Percentiles rank a stretch among this genome's conserved stretches.
phyloP scores from a whole-genome alignment of 2,113 vertebrate species.

The Atractosteus spatula region DNA sequence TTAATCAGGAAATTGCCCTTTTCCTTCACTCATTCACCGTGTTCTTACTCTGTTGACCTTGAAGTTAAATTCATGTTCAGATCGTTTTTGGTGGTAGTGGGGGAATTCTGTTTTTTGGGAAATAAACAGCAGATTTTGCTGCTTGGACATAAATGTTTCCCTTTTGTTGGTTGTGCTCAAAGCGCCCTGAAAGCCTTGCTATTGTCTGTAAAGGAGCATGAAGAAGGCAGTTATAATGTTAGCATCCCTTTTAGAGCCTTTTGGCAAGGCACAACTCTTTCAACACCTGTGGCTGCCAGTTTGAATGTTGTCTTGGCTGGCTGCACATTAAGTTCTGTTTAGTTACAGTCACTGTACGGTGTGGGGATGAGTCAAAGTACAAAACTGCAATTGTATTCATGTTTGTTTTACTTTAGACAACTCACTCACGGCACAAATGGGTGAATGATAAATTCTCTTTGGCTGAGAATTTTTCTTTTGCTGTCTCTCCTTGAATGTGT shows the following conservation, averaged over 20 bases:
- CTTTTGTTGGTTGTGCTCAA: too few species aligned
- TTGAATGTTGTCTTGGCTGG: constrained; percentile 17
- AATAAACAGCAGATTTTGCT: not conserved
- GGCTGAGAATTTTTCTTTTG: constrained; percentile 8
- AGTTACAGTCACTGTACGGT: constrained; percentile 20
- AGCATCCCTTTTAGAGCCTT: not conserved
- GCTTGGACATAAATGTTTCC: not conserved
- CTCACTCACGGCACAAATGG: constrained; percentile 9
- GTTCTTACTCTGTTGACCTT: constrained; percentile 25
- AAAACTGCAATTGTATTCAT: constrained; percentile 19
- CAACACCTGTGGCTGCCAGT: constrained; percentile 28
- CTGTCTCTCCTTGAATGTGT: constrained; percentile 5
- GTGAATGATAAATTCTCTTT: constrained; percentile 13
- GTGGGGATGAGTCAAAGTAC: constrained; percentile 2
- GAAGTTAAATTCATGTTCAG: constrained; percentile 13
- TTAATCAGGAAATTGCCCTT: constrained; percentile 39
- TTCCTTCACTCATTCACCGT: constrained; percentile 24
- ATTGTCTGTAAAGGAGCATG: not conserved
- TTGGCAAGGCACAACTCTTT: not conserved
- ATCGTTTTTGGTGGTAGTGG: too few species aligned
- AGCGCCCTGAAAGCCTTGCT: too few species aligned
- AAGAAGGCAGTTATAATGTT: not conserved
- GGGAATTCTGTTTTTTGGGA: too few species aligned
- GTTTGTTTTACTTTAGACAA: not conserved
- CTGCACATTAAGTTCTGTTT: constrained; percentile 16